phyloP scores from a whole-genome alignment of 2,888 invertebrate genomes.

The Morpho helenor region DNA sequence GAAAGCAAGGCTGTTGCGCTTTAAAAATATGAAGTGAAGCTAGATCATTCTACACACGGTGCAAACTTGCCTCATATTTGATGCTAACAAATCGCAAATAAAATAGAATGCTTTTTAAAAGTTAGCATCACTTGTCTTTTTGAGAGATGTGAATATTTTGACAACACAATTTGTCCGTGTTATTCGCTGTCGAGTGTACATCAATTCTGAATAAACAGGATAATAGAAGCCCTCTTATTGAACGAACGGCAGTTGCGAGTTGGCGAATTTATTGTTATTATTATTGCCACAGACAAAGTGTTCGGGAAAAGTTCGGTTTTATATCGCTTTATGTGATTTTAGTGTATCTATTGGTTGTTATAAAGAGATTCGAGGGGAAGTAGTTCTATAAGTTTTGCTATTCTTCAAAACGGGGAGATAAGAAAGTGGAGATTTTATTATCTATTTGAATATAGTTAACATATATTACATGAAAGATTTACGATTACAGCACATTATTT shows the following conservation, averaged over 20 bases:
- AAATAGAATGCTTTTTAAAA: constrained; percentile 10
- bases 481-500: not conserved
- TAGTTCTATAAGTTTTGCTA: constrained; percentile 39
- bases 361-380: constrained; percentile 58
- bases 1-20: no score
- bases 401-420: constrained; percentile 34
- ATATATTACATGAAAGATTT: no score
- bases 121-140: constrained; percentile 1
- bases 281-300: constrained; percentile 61
- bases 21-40: not conserved
- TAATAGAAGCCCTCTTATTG: constrained; percentile 33
- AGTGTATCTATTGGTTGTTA: constrained; percentile 45
- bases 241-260: constrained; percentile 31
- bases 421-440: constrained; percentile 6
- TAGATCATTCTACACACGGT: not conserved
- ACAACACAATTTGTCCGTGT: constrained; percentile 12
- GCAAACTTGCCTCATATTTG: constrained; percentile 6
- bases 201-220: constrained; percentile 33
- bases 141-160: constrained; percentile 7
- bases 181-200: constrained; percentile 5
- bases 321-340: constrained; percentile 57
- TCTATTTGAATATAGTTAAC: constrained; percentile 2
- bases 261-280: constrained; percentile 67
- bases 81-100: not conserved
- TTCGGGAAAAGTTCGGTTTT: constrained; percentile 46